These are phyloP conservation scores for Orchestes rusci DNA, from an alignment of 2,888 invertebrate genomes.

Conservation along the genomic window DNA sequence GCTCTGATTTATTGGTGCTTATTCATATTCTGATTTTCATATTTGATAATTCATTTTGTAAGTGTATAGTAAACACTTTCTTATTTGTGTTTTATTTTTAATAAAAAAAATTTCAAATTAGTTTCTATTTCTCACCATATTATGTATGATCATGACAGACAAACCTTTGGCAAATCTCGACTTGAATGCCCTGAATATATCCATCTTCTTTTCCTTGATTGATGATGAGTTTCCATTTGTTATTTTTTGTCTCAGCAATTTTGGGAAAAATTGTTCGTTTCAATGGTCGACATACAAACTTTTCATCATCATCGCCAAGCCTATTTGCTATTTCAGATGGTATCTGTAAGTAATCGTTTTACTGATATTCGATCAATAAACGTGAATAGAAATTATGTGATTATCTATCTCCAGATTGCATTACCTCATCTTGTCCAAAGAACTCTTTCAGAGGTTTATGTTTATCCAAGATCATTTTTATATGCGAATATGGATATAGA, in stretches of 20 bases:
- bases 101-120: no score
- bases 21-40: no score
- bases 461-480: neutral
- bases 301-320: constrained; percentile 32
- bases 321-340: constrained; percentile 31
- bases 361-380: no score
- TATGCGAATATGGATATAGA: neutral
- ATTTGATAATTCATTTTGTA: no score
- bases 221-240: constrained; percentile 61
- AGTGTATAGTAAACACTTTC: no score
- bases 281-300: constrained; percentile 35
- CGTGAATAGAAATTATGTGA: no score
- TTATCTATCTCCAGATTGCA: no score
- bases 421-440: neutral
- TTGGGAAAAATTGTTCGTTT: constrained; percentile 55
- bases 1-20: no score
- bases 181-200: constrained; percentile 60
- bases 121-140: no score
- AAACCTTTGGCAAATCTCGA: constrained; percentile 57
- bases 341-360: constrained; percentile 10
- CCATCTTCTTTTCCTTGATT: constrained; percentile 54
- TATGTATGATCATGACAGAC: no score
- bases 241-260: constrained; percentile 52
- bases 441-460: neutral
- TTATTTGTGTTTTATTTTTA: no score